A percentile compares a stretch with the other conserved stretches of the same genome.
These are phyloP conservation scores for Campoplex capitator DNA, from an alignment of 2,888 invertebrate genomes.

Conservation along the genomic window DNA sequence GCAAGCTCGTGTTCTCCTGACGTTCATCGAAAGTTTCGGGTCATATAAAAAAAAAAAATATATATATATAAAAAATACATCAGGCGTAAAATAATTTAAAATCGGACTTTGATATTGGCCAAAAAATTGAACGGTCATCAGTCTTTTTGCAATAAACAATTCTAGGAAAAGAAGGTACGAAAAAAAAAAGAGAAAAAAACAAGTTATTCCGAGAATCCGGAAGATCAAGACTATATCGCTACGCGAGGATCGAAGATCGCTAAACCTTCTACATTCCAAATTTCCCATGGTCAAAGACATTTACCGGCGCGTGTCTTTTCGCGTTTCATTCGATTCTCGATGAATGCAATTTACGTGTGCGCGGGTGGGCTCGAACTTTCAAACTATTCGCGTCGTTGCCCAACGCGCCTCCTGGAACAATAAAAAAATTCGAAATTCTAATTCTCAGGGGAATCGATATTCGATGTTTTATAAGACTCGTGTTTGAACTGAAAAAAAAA, in stretches of 20 bases:
- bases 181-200: constrained; percentile 4
- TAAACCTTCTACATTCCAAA: constrained; percentile 35
- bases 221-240: constrained; percentile 45
- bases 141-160: not conserved
- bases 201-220: constrained; percentile 29
- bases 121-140: not conserved
- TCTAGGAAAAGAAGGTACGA: not conserved
- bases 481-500: constrained; percentile 29
- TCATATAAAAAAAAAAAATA: not conserved
- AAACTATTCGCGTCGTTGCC: constrained; percentile 41
- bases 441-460: constrained; percentile 9
- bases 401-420: constrained; percentile 24
- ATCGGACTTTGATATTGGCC: not conserved
- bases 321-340: not conserved
- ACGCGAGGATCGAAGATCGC: constrained; percentile 12
- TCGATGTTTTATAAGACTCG: constrained; percentile 32
- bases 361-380: constrained; percentile 13
- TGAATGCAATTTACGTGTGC: constrained; percentile 35
- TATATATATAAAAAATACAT: not conserved
- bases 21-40: not conserved
- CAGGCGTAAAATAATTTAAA: not conserved
- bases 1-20: too few species aligned
- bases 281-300: constrained; percentile 45
- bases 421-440: constrained; percentile 53
- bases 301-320: constrained; percentile 6